phyloP scores from a whole-genome alignment of 2,113 vertebrate genomes.

The Apteryx owenii region DNA sequence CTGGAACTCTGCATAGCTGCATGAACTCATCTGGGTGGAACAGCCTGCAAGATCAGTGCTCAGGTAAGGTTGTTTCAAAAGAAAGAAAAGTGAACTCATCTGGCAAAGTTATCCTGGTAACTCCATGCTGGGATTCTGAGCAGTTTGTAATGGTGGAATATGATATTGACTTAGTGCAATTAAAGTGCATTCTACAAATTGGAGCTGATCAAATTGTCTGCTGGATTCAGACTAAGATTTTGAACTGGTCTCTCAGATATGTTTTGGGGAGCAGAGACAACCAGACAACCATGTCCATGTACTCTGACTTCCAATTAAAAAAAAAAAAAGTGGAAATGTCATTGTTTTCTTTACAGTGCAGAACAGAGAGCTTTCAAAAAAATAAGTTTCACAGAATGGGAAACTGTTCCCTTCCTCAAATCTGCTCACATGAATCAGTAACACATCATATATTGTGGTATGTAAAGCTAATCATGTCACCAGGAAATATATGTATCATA shows the following conservation, averaged over 20 bases:
- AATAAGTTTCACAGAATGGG: neutral
- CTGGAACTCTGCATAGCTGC: neutral
- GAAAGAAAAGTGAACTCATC: neutral
- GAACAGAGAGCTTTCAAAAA: neutral
- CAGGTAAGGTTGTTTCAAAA: neutral
- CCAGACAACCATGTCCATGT: neutral
- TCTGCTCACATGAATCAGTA: neutral
- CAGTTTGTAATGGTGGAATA: neutral
- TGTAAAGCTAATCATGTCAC: neutral
- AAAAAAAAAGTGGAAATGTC: neutral
- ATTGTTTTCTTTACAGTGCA: neutral
- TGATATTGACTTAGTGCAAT: neutral
- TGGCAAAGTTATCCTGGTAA: neutral
- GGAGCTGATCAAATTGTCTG: neutral
- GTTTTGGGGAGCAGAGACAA: neutral
- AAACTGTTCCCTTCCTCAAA: neutral
- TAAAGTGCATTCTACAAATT: neutral
- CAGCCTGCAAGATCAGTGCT: neutral
- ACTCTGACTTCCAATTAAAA: neutral
- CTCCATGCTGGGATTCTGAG: neutral
- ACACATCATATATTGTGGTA: neutral
- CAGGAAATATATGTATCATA: neutral
- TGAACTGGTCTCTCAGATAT: neutral
- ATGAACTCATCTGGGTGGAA: neutral
- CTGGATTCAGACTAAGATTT: neutral